Evolutionary conservation across 2,797 vertebrate genomes (phyloP).

Genomic region (Dryobates pubescens): DNA sequence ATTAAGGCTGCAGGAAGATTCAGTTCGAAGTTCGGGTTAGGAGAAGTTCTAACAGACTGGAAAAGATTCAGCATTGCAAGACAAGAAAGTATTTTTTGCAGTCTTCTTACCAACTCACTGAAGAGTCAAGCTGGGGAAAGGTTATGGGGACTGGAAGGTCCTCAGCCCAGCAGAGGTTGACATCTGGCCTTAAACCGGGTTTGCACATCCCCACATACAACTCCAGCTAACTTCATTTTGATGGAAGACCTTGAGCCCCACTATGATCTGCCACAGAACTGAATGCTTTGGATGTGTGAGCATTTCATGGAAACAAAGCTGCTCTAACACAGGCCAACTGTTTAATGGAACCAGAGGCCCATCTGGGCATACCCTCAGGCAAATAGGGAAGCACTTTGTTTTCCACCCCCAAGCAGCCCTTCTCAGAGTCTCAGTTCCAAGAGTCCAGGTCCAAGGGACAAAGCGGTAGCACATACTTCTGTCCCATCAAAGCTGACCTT

Average conservation of each 20-base stretch:
- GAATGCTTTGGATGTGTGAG: not conserved
- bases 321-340: not conserved
- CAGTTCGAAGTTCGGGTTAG: not conserved
- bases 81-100: not conserved
- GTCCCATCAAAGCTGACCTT: not conserved
- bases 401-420: not conserved
- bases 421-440: not conserved
- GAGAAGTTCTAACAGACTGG: not conserved
- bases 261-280: not conserved
- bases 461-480: not conserved
- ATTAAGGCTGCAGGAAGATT: not conserved
- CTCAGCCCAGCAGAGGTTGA: not conserved
- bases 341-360: not conserved
- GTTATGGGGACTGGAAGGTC: not conserved
- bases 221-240: not conserved
- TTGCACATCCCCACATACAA: fast-evolving
- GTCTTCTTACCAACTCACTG: not conserved
- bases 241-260: not conserved
- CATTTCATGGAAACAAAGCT: not conserved
- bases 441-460: not conserved
- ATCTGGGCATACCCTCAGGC: not conserved
- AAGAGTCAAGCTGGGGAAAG: not conserved
- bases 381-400: not conserved
- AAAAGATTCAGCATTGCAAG: fast-evolving
- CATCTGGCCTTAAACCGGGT: not conserved